A percentile compares a stretch with the other conserved stretches of the same genome.
These are phyloP conservation scores for Callyntrura sp. DNA, from an alignment of 2,888 invertebrate species.

Conservation along the genomic window DNA sequence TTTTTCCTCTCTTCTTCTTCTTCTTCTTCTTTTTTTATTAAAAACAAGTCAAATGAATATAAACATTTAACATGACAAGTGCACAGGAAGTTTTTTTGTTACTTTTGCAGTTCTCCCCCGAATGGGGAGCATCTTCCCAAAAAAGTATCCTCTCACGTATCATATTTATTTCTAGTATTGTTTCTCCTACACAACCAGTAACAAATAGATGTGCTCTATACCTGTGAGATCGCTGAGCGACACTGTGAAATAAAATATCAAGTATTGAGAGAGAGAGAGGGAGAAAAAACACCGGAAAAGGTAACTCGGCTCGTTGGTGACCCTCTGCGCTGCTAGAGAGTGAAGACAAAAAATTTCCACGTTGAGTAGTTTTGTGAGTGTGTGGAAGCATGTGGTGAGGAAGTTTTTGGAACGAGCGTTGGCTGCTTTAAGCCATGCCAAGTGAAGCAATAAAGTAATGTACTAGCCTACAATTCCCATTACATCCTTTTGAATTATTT, in stretches of 20 bases:
- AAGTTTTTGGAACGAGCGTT: constrained; percentile 57
- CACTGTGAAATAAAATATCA: constrained; percentile 3
- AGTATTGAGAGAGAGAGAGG: background rate
- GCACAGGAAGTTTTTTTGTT: background rate
- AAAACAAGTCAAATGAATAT: constrained; percentile 24
- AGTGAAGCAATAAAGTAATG: constrained; percentile 74
- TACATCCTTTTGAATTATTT: constrained; percentile 76
- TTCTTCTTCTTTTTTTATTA: background rate
- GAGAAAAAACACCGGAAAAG: background rate
- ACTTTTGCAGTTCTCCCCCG: background rate
- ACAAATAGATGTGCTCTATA: too few species aligned
- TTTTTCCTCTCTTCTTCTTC: too few species aligned
- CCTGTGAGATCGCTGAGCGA: background rate
- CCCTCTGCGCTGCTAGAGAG: background rate
- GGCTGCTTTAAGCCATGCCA: constrained; percentile 63
- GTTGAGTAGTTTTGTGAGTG: background rate
- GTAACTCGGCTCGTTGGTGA: background rate
- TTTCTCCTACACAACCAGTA: too few species aligned
- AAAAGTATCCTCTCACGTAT: too few species aligned
- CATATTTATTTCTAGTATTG: too few species aligned
- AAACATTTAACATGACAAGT: background rate
- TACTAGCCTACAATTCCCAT: constrained; percentile 73
- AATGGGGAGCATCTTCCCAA: too few species aligned
- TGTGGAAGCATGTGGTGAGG: constrained; percentile 48
- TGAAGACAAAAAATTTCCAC: constrained; percentile 11